Evolutionary conservation across 2,113 vertebrate genomes (phyloP), one percentile per base, ranked within the genome.

Genomic region (Bubalus kerabau): DNA sequence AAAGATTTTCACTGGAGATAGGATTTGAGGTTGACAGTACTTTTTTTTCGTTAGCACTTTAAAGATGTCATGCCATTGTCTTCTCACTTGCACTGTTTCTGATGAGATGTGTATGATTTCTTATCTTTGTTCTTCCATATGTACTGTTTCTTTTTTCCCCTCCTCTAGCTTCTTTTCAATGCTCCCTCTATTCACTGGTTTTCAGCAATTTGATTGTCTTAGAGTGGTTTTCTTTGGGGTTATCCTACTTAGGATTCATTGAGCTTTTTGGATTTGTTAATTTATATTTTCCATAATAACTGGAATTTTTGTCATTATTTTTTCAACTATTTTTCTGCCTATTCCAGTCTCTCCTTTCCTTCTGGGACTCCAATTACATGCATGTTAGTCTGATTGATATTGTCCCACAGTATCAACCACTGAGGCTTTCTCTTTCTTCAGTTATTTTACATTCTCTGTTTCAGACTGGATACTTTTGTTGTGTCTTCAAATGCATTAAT

Each of bases 11-110:
- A 92, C 43, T 82, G 78, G 17, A 59, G 93, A 89, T 43, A 74
- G 11, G 54, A 85, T 92, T 92, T 96, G 60, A 87, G 48, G 11
- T 94, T 62, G 80, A 15, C 32, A 50, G n/a, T 85, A 67, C 23
- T 82, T 93, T 89, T 83, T 86, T 92, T 90, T 91, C 46, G 90
- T 91, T 97, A 56, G 89, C 50, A 94, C 40, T 85, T 97, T 80
- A 93, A 91, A 82, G 21, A 83, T 24, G 50, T 40, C 36, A 97
- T 43, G 87, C 43, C 83, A 86, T 28, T 91, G 43, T 95, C 92
- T 88, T 95, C 54, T 78, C 87, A 13, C 50, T 88, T 74, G 80
- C 52, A 74, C 16, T 88, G 36, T 43, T 92, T 92, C 88, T 97
- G 81, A 82, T 89, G 43, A 85, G 60, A 87, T 78, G 7, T 82